Evolutionary conservation across 2,797 vertebrate genomes (phyloP).

Genomic region (Taenioides sp.): DNA sequence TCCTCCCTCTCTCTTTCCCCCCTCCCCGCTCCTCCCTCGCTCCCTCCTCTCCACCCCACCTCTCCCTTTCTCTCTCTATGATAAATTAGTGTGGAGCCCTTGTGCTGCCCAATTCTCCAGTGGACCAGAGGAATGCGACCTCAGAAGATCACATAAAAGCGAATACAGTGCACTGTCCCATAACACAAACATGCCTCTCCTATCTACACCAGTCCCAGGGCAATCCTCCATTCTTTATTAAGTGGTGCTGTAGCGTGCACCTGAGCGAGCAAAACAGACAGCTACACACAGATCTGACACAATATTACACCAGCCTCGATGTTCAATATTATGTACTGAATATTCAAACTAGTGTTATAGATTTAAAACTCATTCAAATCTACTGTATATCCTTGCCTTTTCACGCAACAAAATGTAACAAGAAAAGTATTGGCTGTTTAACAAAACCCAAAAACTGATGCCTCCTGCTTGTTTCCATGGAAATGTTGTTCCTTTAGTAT

Average conservation of each 20-base stretch:
- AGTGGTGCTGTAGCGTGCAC: neutral
- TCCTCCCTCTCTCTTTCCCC: too few relatives aligned
- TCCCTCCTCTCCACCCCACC: too few relatives aligned
- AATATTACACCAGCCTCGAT: neutral
- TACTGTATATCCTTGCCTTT: too few relatives aligned
- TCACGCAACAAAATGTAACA: too few relatives aligned
- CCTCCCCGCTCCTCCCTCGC: too few relatives aligned
- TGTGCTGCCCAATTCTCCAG: constrained; percentile 51
- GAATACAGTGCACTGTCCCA: constrained; percentile 14
- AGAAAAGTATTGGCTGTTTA: too few relatives aligned
- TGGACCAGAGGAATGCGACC: constrained; percentile 42
- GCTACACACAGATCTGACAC: neutral
- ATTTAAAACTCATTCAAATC: neutral
- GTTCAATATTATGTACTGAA: neutral
- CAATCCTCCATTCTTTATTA: constrained; percentile 1
- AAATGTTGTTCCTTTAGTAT: too few relatives aligned
- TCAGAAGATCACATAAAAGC: constrained; percentile 31
- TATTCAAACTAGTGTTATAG: neutral
- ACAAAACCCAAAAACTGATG: too few relatives aligned
- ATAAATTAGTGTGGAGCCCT: constrained; percentile 53
- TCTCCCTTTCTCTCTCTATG: constrained; percentile 29
- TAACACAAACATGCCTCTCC: constrained; percentile 29
- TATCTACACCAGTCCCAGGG: constrained; percentile 23
- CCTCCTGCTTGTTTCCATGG: too few relatives aligned
- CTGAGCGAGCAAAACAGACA: neutral